Percentiles rank a stretch among this genome's conserved stretches.
These are phyloP conservation scores for Crossaster papposus DNA, from an alignment of 53 echinoderm and acorn worm genomes.

Conservation along the genomic window DNA sequence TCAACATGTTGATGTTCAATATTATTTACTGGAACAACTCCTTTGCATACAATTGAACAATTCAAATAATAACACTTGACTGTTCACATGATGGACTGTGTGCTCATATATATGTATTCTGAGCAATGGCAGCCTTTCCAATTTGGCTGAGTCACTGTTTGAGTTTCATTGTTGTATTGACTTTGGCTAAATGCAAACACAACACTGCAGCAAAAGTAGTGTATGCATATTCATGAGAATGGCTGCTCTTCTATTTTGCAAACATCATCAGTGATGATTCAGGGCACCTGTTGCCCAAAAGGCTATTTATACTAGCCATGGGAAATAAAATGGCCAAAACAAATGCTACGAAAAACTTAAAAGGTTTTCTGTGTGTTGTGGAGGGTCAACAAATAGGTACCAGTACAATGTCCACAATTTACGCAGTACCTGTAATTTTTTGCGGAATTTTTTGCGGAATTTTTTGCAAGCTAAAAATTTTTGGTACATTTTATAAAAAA, in stretches of 20 bases:
- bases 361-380: no score
- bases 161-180: neutral
- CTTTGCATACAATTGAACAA: neutral
- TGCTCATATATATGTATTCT: neutral
- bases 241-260: slow-evolving; percentile 44
- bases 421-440: no score
- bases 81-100: neutral
- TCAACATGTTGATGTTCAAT: neutral
- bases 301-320: neutral
- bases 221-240: slow-evolving; percentile 54
- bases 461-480: no score
- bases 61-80: neutral
- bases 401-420: no score
- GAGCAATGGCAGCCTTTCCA: neutral
- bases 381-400: no score
- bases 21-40: neutral
- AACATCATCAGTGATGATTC: neutral
- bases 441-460: no score
- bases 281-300: neutral
- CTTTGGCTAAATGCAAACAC: neutral
- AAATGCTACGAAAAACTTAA: no score
- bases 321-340: neutral
- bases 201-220: neutral
- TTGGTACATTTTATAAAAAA: no score
- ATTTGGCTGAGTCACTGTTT: neutral